These are phyloP conservation scores for Andrena dorsata DNA, from an alignment of 2,888 invertebrate genomes.

Conservation along the genomic window DNA sequence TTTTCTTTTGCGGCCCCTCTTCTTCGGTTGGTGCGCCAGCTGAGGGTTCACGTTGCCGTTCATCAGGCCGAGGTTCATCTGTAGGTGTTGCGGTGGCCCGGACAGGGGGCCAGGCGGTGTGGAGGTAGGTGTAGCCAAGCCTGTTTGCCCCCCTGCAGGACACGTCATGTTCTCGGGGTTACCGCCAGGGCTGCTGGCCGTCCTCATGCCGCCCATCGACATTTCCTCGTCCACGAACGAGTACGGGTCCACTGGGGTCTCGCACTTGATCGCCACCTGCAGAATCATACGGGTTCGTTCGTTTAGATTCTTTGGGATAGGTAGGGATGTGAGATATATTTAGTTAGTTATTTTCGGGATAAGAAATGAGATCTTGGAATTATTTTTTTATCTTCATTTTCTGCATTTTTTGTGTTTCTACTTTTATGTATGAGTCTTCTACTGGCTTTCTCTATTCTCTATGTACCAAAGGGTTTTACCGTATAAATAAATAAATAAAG, in stretches of 20 bases:
- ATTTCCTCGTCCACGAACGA: conserved; percentile 94
- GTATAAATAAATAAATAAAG: too few species aligned
- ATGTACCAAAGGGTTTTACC: too few species aligned
- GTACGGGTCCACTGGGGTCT: conserved; percentile 91
- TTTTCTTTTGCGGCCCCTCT: conserved; percentile 95
- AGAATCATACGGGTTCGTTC: conserved; percentile 60
- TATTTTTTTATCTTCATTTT: too few species aligned
- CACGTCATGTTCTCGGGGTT: conserved; percentile 82
- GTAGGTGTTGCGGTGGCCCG: conserved; percentile 76
- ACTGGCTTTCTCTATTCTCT: too few species aligned
- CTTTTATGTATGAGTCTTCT: too few species aligned
- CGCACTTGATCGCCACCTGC: conserved; percentile 86
- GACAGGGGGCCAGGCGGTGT: conserved; percentile 78
- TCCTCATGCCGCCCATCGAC: conserved; percentile 87
- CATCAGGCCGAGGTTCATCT: conserved; percentile 79
- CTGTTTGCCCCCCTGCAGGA: conserved; percentile 77
- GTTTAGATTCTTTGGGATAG: not conserved
- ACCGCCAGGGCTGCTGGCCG: conserved; percentile 85
- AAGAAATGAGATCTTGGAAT: too few species aligned
- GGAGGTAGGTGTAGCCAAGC: conserved; percentile 79
- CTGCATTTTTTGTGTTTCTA: too few species aligned
- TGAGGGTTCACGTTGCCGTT: conserved; percentile 82
- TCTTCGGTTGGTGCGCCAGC: conserved; percentile 88
- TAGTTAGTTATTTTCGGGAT: too few species aligned
- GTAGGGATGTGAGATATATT: too few species aligned